Conservation (phyloP, 2,113 vertebrate species). For the Pachyramphus minor region DNA sequence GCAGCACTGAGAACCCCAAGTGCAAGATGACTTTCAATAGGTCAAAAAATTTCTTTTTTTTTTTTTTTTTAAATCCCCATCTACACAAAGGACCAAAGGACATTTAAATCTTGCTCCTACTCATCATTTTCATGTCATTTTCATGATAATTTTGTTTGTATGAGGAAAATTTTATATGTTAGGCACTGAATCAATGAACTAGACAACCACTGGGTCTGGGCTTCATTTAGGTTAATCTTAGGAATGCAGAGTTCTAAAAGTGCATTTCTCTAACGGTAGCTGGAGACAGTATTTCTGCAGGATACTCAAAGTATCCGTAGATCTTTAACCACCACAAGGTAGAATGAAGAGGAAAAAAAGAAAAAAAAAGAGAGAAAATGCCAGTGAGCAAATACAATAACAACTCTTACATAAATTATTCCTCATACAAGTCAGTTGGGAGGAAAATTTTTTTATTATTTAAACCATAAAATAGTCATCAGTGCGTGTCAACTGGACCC, state of each 20-base stretch:
- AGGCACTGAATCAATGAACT: background rate
- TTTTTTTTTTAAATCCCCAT: background rate
- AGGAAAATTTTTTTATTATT: background rate
- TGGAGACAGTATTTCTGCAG: background rate
- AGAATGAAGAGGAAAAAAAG: background rate
- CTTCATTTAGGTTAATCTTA: background rate
- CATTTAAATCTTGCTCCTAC: background rate
- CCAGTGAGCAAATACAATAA: background rate
- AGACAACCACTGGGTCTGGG: background rate
- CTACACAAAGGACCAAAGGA: background rate
- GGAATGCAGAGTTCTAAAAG: background rate
- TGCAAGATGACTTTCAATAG: background rate
- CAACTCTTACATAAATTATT: background rate
- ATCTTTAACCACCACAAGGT: background rate
- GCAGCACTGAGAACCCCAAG: background rate
- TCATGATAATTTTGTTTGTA: background rate
- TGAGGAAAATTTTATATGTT: background rate
- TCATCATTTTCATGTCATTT: background rate
- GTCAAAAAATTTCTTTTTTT: background rate
- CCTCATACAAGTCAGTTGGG: background rate
- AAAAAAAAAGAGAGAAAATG: background rate
- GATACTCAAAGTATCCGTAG: background rate
- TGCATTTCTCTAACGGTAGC: background rate
- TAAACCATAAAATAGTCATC: background rate
- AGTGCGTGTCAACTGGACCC: background rate